phyloP scores from a whole-genome alignment of 2,888 invertebrate genomes.

The Dilophus febrilis region DNA sequence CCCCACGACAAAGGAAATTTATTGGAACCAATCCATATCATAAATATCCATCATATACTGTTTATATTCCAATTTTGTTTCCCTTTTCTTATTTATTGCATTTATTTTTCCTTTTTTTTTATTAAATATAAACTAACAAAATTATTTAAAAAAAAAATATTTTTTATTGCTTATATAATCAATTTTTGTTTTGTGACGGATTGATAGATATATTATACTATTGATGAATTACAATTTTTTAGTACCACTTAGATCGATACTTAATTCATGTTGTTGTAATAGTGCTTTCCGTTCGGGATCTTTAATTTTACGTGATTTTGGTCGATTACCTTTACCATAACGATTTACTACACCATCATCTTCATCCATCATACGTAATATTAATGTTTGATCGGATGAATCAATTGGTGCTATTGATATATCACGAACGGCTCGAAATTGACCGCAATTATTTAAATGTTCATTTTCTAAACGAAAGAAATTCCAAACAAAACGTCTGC shows the following conservation, averaged over 20 bases:
- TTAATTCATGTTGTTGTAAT: conserved; percentile 29
- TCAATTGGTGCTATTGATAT: conserved; percentile 90
- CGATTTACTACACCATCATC: conserved; percentile 72
- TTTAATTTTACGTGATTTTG: conserved; percentile 39
- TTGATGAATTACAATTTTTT: conserved; percentile 9
- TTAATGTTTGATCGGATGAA: conserved; percentile 79
- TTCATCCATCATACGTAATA: conserved; percentile 91
- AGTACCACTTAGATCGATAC: conserved; percentile 27
- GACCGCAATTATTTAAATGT: conserved; percentile 97
- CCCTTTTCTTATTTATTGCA: no score
- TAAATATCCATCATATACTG: no score
- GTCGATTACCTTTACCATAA: conserved; percentile 40
- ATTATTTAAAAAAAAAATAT: no score
- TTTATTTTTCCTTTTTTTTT: no score
- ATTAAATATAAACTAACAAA: no score
- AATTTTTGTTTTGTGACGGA: no score
- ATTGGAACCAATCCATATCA: no score
- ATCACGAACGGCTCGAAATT: conserved; percentile 94
- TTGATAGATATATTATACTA: no score
- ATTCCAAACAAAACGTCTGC: conserved; percentile 93
- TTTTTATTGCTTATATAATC: no score
- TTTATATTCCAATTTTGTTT: no score
- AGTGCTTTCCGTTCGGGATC: conserved; percentile 39
- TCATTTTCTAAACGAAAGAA: conserved; percentile 99
- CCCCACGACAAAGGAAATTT: no score